Percentiles rank a stretch among this genome's conserved stretches.
Evolutionary conservation across 2,113 vertebrate species (phyloP).

Genomic region (Phainopepla nitens): DNA sequence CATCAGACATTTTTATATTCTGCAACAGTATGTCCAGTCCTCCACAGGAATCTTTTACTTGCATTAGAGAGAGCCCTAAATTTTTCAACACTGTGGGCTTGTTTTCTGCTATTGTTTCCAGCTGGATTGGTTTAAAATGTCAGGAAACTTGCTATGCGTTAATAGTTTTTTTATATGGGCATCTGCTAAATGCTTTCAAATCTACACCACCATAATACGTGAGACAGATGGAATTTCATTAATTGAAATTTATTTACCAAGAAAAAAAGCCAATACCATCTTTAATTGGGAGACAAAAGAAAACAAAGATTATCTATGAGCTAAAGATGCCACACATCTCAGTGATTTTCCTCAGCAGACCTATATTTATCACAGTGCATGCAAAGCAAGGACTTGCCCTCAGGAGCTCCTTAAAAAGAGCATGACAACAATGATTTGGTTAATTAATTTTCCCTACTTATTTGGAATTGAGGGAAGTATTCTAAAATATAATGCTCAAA

Average conservation of each 20-base stretch:
- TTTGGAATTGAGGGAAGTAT: not conserved
- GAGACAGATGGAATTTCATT: constrained; percentile 51
- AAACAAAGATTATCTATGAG: constrained; percentile 42
- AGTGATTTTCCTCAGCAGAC: not conserved
- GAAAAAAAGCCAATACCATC: not conserved
- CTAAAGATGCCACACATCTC: not conserved
- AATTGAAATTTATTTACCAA: constrained; percentile 56
- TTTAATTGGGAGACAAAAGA: constrained; percentile 14
- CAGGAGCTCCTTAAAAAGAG: not conserved
- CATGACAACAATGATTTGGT: not conserved
- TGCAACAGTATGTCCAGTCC: not conserved
- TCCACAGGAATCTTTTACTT: not conserved
- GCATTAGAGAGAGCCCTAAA: not conserved
- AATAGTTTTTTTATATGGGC: constrained; percentile 16
- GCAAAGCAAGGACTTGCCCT: not conserved
- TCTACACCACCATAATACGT: not conserved
- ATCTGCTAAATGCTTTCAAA: constrained; percentile 50
- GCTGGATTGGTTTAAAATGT: constrained; percentile 27
- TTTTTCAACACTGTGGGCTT: not conserved
- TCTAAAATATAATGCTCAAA: not conserved
- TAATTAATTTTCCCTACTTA: constrained; percentile 30
- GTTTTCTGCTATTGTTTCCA: constrained; percentile 11
- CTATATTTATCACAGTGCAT: not conserved
- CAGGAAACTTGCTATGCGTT: not conserved
- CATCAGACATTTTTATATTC: not conserved